These are phyloP conservation scores for Balaenoptera acutorostrata DNA, from an alignment of 2,113 vertebrate species.

Conservation along the genomic window DNA sequence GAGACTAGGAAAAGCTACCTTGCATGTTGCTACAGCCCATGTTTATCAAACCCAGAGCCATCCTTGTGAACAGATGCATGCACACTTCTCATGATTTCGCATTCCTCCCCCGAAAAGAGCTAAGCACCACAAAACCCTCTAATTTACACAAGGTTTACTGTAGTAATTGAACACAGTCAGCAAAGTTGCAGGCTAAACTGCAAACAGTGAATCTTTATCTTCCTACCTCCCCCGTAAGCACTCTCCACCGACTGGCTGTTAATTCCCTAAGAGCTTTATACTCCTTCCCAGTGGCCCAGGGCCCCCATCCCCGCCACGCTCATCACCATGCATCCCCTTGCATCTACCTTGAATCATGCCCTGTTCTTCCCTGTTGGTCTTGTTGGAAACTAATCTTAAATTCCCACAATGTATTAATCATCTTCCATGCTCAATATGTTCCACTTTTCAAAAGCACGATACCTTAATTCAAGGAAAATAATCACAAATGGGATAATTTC, in stretches of 20 bases:
- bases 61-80: neutral
- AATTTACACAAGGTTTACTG: neutral
- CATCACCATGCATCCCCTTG: neutral
- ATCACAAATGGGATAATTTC: neutral
- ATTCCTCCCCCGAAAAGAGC: neutral
- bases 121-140: neutral
- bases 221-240: neutral
- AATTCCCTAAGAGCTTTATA: neutral
- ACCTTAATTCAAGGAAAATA: neutral
- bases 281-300: neutral
- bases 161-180: neutral
- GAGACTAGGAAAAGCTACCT: conserved; percentile 48
- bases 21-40: conserved; percentile 52
- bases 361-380: neutral
- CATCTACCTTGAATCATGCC: neutral
- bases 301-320: accelerated
- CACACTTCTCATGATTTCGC: neutral
- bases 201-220: neutral
- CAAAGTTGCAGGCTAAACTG: neutral
- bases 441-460: neutral
- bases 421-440: neutral
- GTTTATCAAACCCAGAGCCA: conserved; percentile 13
- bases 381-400: neutral
- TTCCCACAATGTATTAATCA: neutral
- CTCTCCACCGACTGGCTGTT: neutral